Evolutionary conservation across 2,113 vertebrate genomes (phyloP).

Genomic region (Cavia aperea): DNA sequence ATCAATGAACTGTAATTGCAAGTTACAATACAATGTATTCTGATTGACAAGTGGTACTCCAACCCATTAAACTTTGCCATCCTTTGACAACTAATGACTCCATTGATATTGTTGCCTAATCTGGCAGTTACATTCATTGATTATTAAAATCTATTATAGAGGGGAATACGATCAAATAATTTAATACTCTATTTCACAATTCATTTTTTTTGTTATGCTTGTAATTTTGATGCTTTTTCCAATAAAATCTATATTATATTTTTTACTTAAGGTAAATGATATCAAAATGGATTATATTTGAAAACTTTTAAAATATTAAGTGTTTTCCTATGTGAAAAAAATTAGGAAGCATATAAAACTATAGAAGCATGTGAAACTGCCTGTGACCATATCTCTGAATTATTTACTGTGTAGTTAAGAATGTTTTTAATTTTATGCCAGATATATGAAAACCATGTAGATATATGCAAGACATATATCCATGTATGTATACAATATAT

Average conservation of each 20-base stretch:
- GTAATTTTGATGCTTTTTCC: not conserved
- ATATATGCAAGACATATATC: not conserved
- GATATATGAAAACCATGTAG: not conserved
- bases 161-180: not conserved
- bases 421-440: not conserved
- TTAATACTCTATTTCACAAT: not conserved
- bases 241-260: not conserved
- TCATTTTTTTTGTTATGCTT: not conserved
- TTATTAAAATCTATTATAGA: not conserved
- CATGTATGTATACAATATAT: not conserved
- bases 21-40: not conserved
- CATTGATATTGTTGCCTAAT: not conserved
- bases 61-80: not conserved
- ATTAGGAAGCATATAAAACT: not conserved
- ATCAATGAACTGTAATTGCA: not conserved
- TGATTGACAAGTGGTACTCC: not conserved
- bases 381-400: no score
- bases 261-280: not conserved
- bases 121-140: not conserved
- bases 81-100: not conserved
- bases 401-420: not conserved
- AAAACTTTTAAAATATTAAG: not conserved
- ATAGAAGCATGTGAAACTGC: not conserved
- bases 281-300: not conserved
- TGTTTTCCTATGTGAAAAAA: not conserved